Base-by-base conservation (phyloP, 1,140 invertebrate genomes). In the Dufourea novaeangliae region DNA sequence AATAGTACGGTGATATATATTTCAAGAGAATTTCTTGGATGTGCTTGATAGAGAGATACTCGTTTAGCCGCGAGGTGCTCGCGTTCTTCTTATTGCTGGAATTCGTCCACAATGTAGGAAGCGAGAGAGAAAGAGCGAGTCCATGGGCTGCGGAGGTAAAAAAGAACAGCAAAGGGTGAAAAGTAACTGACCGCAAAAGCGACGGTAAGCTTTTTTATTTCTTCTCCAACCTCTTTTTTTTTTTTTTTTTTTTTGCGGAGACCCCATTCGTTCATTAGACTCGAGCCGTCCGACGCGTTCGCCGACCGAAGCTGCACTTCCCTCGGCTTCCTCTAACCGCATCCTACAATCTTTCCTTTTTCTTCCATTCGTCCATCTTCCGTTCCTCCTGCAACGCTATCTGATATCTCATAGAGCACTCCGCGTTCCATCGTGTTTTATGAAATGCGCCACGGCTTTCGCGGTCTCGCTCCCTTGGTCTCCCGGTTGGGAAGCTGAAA, bases 251-350 rank as follows among this genome's bases (percentile, higher is more conserved):
- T 76, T 66, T 78, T 56, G n/a, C 67, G 39, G 78, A 57, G 59
- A 80, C 63, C 74, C 56, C 82, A 87, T 87, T 85, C 80, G 84
- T 86, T 89, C 83, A 87, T 89, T 89, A 89, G 77, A 85, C 70
- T 77, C 34, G 77, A 81, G 72, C 75, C 67, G 80, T 82, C 66
- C 78, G 66, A 77, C 73, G 76, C 76, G 34, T 63, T 62, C 64
- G 27, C 75, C 62, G 50, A 39, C 64, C 50, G 32, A 72, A 82
- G 50, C 34, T 46, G 41, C 59, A 20, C 37, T 52, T 41, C 32
- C 59, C 74, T 44, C 41, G 79, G 61, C 63, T 79, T 75, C 64
- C 76, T 59, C 29, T n/a, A 64, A 73, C 50, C 59, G 25, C n/a
- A 57, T 66, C 27, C 46, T 39, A 34, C n/a, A 5, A 11, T 25